phyloP scores from a whole-genome alignment of 2,888 invertebrate genomes.

The Trichacis sp. region DNA sequence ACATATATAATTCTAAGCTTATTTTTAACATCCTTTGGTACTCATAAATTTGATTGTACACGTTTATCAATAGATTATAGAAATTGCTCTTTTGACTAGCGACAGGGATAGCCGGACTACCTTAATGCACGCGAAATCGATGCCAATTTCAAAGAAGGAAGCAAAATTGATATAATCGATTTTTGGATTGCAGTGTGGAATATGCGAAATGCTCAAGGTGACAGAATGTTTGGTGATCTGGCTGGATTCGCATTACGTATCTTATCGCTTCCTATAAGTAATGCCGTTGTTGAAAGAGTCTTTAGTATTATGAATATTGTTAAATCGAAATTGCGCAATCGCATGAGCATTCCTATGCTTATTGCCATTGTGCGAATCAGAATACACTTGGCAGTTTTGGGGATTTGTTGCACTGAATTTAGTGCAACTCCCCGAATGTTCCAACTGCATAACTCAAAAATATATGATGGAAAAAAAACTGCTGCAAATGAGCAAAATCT shows the following conservation, averaged over 20 bases:
- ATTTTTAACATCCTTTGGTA: too few species aligned
- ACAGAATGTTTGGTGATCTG: background rate
- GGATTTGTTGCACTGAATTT: background rate
- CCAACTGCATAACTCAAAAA: background rate
- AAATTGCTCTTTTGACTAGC: too few species aligned
- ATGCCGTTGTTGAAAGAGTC: background rate
- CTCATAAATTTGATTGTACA: too few species aligned
- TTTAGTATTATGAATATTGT: background rate
- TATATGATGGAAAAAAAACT: background rate
- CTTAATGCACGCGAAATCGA: too few species aligned
- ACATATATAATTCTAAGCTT: too few species aligned
- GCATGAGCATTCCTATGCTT: too few species aligned
- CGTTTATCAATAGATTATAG: too few species aligned
- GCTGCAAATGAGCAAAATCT: too few species aligned
- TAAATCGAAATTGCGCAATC: background rate
- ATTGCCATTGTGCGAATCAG: background rate
- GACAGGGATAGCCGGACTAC: too few species aligned
- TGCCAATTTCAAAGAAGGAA: background rate
- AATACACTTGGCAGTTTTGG: background rate
- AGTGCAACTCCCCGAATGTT: background rate
- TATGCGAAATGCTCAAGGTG: background rate
- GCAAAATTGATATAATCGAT: background rate
- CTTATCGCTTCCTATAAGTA: background rate
- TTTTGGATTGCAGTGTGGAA: background rate
- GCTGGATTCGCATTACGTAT: background rate